Base-by-base conservation (phyloP, 2,888 invertebrate genomes). In the Eilema sororculum region DNA sequence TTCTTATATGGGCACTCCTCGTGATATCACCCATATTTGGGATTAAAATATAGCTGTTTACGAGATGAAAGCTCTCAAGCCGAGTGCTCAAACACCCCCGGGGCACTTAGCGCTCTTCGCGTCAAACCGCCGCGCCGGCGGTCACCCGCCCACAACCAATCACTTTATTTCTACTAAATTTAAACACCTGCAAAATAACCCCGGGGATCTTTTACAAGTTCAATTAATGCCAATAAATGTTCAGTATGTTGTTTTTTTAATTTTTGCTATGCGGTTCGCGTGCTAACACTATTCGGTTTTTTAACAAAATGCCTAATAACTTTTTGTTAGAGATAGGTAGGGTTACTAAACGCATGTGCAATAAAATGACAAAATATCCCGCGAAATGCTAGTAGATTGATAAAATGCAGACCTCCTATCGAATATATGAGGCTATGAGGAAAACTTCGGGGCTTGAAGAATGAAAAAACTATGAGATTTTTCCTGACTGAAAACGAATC, bases 91-190 rank as follows among this genome's bases (percentile, higher is more conserved):
- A 65, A 73, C 56, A 71, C 73, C 81, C 33, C 58, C 70, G 75
- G 20, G 73, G 30, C 66, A 46, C 37, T 28, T 57, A 77, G 75
- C 81, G 76, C 81, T 80, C 79, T 76, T 76, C 75, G 80, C 63
- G 75, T 78, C 74, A 76, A 67, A 71, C 46, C 74, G 72, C 81
- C 76, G 70, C 74, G 72, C 81, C 76, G 70, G 58, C 76, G 79
- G 83, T 56, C 28, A 76, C 61, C 70, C 83, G 74, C 81, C 79
- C 83, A 82, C 78, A 61, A 71, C 72, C 66, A 80, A 76, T 80
- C 76, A 76, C 69, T 82, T 80, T 74, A 71, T 74, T 64, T 74
- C 73, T 69, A 77, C 74, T 76, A 80, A 69, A 69, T 65, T 73
- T 75, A 72, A 76, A 73, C 78, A 81, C 79, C 74, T 77, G 72